These are phyloP conservation scores for Microcebus jonahi DNA, from an alignment of 2,113 vertebrate species.

Conservation along the genomic window DNA sequence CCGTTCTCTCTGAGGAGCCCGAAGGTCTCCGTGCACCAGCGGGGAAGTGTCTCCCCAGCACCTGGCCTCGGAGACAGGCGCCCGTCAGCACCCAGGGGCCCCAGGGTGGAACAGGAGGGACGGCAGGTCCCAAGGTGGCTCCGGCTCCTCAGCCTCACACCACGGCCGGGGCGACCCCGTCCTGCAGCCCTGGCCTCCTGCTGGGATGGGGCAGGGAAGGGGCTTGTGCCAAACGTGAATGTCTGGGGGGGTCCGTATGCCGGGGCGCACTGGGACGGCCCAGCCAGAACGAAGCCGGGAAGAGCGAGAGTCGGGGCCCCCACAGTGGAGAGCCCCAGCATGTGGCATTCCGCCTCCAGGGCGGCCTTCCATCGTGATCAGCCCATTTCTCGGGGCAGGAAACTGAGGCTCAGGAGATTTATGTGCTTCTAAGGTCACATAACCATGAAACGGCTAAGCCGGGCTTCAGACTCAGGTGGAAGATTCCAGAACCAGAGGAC, in stretches of 20 bases:
- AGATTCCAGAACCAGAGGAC: not conserved
- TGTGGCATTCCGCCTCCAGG: accelerated
- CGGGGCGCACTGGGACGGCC: no score
- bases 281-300: not conserved
- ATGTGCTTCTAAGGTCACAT: not conserved
- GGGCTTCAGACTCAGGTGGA: not conserved
- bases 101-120: not conserved
- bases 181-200: not conserved
- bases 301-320: accelerated
- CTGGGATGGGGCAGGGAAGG: accelerated
- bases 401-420: not conserved
- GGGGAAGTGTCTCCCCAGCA: not conserved
- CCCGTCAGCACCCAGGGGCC: not conserved
- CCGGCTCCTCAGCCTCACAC: not conserved
- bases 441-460: accelerated
- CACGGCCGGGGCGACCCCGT: not conserved
- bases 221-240: not conserved
- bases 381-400: no score
- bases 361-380: accelerated
- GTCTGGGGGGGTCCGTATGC: not conserved
- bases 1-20: not conserved
- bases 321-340: accelerated
- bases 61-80: no score
- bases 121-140: not conserved
- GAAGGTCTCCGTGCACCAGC: not conserved